Base-by-base conservation (phyloP, 2,797 vertebrate genomes). In the Philypnodon macrostomus region DNA sequence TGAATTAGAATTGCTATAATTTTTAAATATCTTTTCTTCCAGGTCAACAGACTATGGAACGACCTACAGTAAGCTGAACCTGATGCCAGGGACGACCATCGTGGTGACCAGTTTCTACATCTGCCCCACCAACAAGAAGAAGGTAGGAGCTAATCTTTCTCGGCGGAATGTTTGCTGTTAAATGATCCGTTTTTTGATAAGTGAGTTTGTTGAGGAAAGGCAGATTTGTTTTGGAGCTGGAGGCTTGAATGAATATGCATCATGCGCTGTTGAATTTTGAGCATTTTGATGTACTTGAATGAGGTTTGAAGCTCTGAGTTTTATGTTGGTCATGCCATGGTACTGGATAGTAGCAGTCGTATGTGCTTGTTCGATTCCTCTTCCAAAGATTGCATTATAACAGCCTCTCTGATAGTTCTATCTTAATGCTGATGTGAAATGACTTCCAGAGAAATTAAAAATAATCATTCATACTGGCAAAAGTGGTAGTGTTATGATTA, bases 81-180 rank as follows among this genome's bases (percentile, higher is more conserved):
- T 98, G 31, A 90, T 96, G 85, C 94, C 95, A 0, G 96, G 96
- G 6, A 90, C 93, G 24, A 87, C 91, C 61, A 92, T 96, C 0
- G 89, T 98, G 48, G 92, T 98, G 34, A 95, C 94, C 77, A 97
- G 92, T 81, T 98, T 98, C 90, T 97, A 93, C 88, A 97, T 98
- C 72, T 97, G 95, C 56, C 96, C 96, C 0, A 92, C 90, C 54
- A 98, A 98, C 85, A 98, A 98, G 87, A 96, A 90, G 70, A 98
- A 97, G 95, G 96, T 98, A 87, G 2, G 90, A 58, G 4, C 15
- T 16, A 2, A 1, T 26, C 14, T 47, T 12, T 1, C 2, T 4
- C 12, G 10, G 7, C 11, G 0, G 10, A 9, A 1, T 29, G n/a
- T 6, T 12, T 47, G 31, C 19, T 63, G 0, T 1, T 23, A 32